These are phyloP conservation scores for Oxycera nigricornis DNA, from an alignment of 2,888 invertebrate species.

Conservation along the genomic window DNA sequence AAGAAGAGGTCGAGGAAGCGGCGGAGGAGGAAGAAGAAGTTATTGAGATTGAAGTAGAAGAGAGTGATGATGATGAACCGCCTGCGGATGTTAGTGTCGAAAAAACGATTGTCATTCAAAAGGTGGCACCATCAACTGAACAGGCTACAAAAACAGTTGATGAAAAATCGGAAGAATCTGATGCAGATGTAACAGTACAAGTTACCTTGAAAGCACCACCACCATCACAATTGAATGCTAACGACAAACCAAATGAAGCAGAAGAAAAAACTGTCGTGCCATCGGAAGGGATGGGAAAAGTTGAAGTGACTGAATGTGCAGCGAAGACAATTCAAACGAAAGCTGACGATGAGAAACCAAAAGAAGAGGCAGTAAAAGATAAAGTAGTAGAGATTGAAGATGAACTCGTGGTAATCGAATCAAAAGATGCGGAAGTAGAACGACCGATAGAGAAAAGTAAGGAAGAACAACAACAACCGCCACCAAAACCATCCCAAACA, in stretches of 20 bases:
- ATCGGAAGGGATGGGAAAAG: neutral
- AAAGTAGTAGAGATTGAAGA: neutral
- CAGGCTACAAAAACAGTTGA: neutral
- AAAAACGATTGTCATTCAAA: conserved; percentile 41
- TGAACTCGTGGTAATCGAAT: neutral
- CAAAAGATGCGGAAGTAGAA: conserved; percentile 11
- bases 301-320: too few species aligned
- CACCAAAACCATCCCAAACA: neutral
- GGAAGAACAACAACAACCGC: conserved; percentile 25
- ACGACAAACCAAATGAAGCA: conserved; percentile 14
- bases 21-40: conserved; percentile 33
- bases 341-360: conserved; percentile 7
- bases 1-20: too few species aligned
- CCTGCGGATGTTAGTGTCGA: neutral
- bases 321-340: neutral
- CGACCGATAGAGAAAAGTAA: conserved; percentile 30
- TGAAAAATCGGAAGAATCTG: neutral
- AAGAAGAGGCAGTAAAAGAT: conserved; percentile 11
- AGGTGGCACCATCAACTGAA: neutral
- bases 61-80: neutral
- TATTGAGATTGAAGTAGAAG: conserved; percentile 30
- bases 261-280: conserved; percentile 28
- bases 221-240: neutral
- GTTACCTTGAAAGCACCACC: conserved; percentile 8
- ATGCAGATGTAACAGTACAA: conserved; percentile 19